Percentiles rank a stretch among this genome's conserved stretches.
Conservation (phyloP, 2,888 invertebrate genomes). For the Diogma glabrata region DNA sequence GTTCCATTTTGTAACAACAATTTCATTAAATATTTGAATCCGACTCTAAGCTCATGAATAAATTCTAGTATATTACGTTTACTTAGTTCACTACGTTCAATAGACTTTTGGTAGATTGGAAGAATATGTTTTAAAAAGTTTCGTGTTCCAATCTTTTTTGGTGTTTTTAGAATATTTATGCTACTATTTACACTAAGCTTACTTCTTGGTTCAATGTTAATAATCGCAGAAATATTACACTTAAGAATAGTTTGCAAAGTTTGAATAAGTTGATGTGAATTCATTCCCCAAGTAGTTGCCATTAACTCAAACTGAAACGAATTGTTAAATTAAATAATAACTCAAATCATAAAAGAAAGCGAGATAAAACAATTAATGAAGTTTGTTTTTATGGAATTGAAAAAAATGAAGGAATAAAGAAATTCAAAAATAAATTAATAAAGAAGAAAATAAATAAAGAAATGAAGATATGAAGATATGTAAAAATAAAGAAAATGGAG, state of each 20-base stretch:
- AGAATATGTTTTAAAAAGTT: conserved; percentile 47
- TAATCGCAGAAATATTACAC: not conserved
- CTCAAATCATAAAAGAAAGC: not conserved
- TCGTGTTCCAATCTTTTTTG: conserved; percentile 39
- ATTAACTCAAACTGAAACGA: conserved; percentile 56
- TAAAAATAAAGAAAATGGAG: too few relatives aligned
- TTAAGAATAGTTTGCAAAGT: conserved; percentile 41
- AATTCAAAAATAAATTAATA: too few relatives aligned
- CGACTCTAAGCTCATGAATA: conserved; percentile 47
- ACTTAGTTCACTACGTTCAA: conserved; percentile 52
- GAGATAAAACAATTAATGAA: too few relatives aligned
- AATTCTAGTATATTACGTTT: conserved; percentile 47
- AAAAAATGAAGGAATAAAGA: too few relatives aligned
- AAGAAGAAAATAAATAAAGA: too few relatives aligned
- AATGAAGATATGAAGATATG: too few relatives aligned
- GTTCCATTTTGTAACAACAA: conserved; percentile 48
- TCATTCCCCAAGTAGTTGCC: conserved; percentile 53
- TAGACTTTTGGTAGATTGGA: conserved; percentile 47
- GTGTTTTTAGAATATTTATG: conserved; percentile 39
- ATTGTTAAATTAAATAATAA: conserved; percentile 31
- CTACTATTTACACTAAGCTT: conserved; percentile 37
- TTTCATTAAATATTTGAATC: conserved; percentile 43
- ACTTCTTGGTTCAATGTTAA: not conserved
- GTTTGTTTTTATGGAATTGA: too few relatives aligned
- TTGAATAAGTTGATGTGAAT: conserved; percentile 47